Evolutionary conservation across 2,888 invertebrate genomes (phyloP).

Genomic region (Scrobipalpa costella): DNA sequence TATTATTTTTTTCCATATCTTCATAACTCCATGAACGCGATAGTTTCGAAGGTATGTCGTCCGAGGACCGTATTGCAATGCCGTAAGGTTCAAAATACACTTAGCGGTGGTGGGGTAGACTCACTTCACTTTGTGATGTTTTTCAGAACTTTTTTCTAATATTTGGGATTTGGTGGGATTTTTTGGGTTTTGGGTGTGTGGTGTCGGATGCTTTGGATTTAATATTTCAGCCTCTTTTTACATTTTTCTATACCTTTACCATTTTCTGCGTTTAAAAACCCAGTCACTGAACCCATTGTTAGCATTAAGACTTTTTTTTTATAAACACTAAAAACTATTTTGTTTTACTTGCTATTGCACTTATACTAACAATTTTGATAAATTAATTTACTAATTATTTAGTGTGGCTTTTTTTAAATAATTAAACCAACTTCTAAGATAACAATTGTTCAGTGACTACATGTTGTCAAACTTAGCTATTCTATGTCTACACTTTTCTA

Average conservation of each 20-base stretch:
- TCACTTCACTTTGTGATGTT: slow-evolving; percentile 33
- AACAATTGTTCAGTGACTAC: too few relatives aligned
- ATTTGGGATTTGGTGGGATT: neutral
- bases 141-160: slow-evolving; percentile 14
- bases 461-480: too few relatives aligned
- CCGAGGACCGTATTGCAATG: slow-evolving; percentile 12
- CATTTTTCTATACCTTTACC: neutral
- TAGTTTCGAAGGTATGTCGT: slow-evolving; percentile 33
- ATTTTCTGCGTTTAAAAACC: neutral
- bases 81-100: slow-evolving; percentile 17
- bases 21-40: slow-evolving; percentile 33
- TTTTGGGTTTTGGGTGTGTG: neutral
- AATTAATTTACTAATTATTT: too few relatives aligned
- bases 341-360: neutral
- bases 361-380: too few relatives aligned
- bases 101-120: slow-evolving; percentile 12
- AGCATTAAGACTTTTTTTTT: too few relatives aligned
- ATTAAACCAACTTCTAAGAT: too few relatives aligned
- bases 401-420: too few relatives aligned
- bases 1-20: slow-evolving; percentile 26
- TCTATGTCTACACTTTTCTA: too few relatives aligned
- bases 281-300: neutral
- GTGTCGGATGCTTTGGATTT: neutral
- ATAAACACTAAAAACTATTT: neutral
- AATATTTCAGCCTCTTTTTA: neutral